Base-by-base conservation (phyloP, 1,140 invertebrate genomes). In the Paramacrobiotus metropolitanus region DNA sequence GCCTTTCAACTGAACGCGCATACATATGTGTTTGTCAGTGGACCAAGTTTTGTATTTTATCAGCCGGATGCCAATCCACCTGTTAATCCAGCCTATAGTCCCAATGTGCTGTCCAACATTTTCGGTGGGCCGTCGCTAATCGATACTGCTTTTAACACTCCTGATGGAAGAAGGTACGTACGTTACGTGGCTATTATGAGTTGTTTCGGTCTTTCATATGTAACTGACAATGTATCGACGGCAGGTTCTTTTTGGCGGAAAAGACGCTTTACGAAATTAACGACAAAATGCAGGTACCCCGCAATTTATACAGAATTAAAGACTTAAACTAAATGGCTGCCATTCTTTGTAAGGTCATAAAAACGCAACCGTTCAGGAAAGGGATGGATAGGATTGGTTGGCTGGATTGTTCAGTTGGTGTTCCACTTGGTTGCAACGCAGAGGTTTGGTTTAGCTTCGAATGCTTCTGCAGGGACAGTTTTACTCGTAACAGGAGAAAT, bases 21-120 rank as follows among this genome's bases (percentile, higher is more conserved):
- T 24, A 55, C 48, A 9, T 55, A 55, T 24, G 48, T 55, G 15
- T 20, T 55, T 24, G 4, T 55, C 24, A 55, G 48, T 24, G 48
- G 48, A 20, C 48, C 48, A 24, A 55, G 24, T 4, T 55, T 55
- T 55, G 48, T 55, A 15, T 55, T 55, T 24, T 55, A 55, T 24
- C 48, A 55, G 48, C 48, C 48, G 4, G 48, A 55, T 24, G 48
- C 15, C 15, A 24, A 20, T 28, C 48, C 48, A 55, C 48, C 48
- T 15, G 48, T 55, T 24, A 55, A 55, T 24, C 48, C 48, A 15
- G 28, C 15, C 15, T 55, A 20, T 24, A 55, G 48, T 55, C 48
- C 48, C 24, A 55, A 55, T 55, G 15, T 55, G 48, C 28, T 55
- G 48, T 15, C 48, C 15, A 55, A 55, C 24, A 55, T 55, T 55